These are phyloP conservation scores for Aviceda leuphotes DNA, from an alignment of 2,797 vertebrate genomes.

Conservation along the genomic window DNA sequence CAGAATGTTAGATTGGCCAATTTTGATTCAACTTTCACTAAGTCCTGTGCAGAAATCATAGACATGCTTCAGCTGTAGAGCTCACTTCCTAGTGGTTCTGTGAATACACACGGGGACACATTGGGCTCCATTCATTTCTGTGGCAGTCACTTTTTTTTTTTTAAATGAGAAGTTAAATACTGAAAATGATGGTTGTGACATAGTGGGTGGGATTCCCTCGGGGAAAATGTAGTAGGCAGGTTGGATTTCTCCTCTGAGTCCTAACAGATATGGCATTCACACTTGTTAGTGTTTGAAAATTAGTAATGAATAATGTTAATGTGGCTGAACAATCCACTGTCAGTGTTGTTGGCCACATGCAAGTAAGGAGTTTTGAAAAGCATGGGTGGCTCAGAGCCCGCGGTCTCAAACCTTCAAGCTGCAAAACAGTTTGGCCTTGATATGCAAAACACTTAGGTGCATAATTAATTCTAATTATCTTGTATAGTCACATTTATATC, in stretches of 20 bases:
- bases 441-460: background rate
- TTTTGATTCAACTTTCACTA: background rate
- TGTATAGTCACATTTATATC: background rate
- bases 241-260: conserved; percentile 13
- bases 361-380: background rate
- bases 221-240: conserved; percentile 11
- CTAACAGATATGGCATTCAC: conserved; percentile 36
- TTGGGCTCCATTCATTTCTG: conserved; percentile 12
- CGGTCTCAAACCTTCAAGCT: background rate
- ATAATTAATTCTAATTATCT: background rate
- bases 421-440: background rate
- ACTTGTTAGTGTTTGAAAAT: background rate
- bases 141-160: background rate
- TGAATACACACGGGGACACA: background rate
- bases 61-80: background rate
- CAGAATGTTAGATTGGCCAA: background rate
- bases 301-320: background rate
- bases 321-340: background rate
- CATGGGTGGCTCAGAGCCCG: background rate
- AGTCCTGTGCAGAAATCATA: background rate
- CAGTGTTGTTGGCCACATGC: background rate
- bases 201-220: conserved; percentile 26
- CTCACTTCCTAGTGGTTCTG: background rate
- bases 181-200: conserved; percentile 4
- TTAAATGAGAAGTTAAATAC: background rate